Evolutionary conservation across 1,140 invertebrate species (phyloP).

Genomic region (Hypothenemus hampei): DNA sequence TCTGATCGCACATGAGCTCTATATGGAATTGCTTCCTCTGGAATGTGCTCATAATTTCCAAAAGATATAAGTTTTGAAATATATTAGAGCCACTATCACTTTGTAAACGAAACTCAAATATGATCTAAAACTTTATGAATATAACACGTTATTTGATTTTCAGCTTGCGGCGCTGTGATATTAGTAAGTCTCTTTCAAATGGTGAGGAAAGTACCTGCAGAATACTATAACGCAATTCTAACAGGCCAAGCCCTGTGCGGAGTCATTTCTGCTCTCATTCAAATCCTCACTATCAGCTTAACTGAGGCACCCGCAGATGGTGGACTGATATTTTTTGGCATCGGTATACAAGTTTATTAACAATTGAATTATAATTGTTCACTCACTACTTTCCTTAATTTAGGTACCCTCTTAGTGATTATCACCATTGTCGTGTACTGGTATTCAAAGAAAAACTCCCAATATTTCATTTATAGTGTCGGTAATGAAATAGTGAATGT

Average conservation of each 20-base stretch:
- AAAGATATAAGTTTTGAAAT: too few species aligned
- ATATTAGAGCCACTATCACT: too few species aligned
- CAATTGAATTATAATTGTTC: neutral
- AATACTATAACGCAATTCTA: slow-evolving; percentile 27
- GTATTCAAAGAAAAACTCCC: slow-evolving; percentile 22
- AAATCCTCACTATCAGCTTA: slow-evolving; percentile 28
- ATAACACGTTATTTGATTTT: too few species aligned
- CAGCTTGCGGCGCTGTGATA: slow-evolving; percentile 26
- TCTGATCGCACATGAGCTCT: too few species aligned
- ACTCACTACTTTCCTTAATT: neutral
- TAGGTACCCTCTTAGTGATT: slow-evolving; percentile 25
- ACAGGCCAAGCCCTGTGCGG: slow-evolving; percentile 31
- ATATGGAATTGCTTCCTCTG: too few species aligned
- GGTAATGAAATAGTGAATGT: slow-evolving; percentile 13
- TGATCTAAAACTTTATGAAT: too few species aligned
- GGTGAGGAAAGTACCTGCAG: slow-evolving; percentile 26
- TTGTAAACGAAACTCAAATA: too few species aligned
- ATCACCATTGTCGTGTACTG: slow-evolving; percentile 19
- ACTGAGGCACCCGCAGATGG: neutral
- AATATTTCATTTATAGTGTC: slow-evolving; percentile 28
- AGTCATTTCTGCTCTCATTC: slow-evolving; percentile 27
- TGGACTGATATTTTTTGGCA: slow-evolving; percentile 20
- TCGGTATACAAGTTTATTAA: slow-evolving; percentile 7
- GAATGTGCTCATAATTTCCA: too few species aligned
- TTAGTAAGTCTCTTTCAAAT: slow-evolving; percentile 31